Evolutionary conservation across 2,888 invertebrate species (phyloP).

Genomic region (Drosophila paracracens): DNA sequence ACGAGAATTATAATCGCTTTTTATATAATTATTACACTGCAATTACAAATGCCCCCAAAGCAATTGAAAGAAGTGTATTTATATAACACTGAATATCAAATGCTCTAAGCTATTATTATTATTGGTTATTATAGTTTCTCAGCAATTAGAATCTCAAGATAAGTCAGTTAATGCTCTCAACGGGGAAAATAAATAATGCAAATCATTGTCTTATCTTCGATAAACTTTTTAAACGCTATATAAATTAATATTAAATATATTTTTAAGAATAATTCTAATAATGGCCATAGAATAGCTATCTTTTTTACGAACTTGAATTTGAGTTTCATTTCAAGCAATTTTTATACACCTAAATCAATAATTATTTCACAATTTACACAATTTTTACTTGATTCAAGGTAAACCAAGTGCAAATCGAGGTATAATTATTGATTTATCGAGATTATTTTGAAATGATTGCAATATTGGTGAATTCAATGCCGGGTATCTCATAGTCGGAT

Average conservation of each 20-base stretch:
- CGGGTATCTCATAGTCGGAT: neutral
- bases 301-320: no score
- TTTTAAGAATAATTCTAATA: no score
- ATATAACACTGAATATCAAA: neutral
- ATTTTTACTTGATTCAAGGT: neutral
- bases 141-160: neutral
- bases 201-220: no score
- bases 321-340: neutral
- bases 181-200: neutral
- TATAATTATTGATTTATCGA: neutral
- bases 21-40: conserved; percentile 5
- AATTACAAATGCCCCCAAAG: conserved; percentile 21
- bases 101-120: neutral
- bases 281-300: no score
- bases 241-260: no score
- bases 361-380: neutral
- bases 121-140: neutral
- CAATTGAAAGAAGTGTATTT: neutral
- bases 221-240: no score
- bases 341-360: neutral
- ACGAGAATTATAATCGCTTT: conserved; percentile 43
- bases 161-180: neutral
- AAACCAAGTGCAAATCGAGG: neutral
- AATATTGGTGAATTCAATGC: neutral
- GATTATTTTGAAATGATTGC: neutral